A percentile compares a stretch with the other conserved stretches of the same genome.
phyloP scores from a whole-genome alignment of 2,888 invertebrate genomes.

The Dryomyza anilis region DNA sequence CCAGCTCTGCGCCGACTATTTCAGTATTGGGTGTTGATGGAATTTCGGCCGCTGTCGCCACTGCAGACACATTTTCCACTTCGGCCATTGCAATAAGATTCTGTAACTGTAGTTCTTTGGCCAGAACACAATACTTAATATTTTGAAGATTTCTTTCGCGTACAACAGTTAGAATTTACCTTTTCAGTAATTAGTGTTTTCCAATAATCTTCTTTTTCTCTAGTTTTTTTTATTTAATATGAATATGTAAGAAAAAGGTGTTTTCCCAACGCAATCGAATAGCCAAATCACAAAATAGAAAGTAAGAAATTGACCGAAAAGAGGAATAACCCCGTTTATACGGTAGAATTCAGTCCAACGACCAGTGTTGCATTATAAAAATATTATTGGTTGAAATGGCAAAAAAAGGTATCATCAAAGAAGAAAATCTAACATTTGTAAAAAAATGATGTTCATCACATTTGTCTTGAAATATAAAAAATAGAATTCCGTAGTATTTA shows the following conservation, averaged over 20 bases:
- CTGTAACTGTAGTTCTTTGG: slow-evolving; percentile 18
- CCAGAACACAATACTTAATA: no score
- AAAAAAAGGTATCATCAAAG: no score
- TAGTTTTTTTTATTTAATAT: slow-evolving; percentile 29
- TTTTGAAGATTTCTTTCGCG: no score
- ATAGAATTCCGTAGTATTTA: no score
- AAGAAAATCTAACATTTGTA: no score
- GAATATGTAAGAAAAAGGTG: slow-evolving; percentile 31
- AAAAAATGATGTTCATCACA: no score
- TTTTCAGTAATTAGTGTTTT: slow-evolving; percentile 22
- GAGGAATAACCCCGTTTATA: no score
- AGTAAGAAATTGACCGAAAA: slow-evolving; percentile 38
- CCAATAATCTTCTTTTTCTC: slow-evolving; percentile 26
- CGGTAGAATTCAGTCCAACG: no score
- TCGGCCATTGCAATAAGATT: slow-evolving; percentile 51
- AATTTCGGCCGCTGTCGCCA: slow-evolving; percentile 44
- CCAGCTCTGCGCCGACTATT: slow-evolving; percentile 42
- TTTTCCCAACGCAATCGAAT: slow-evolving; percentile 39
- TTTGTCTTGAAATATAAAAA: no score
- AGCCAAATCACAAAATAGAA: slow-evolving; percentile 52
- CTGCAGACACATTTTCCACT: slow-evolving; percentile 52
- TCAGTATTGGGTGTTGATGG: slow-evolving; percentile 43
- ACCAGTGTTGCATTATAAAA: no score
- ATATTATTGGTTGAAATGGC: no score
- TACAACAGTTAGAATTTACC: not conserved